phyloP scores from a whole-genome alignment of 2,113 vertebrate genomes.

The Sarotherodon lohbergeri region DNA sequence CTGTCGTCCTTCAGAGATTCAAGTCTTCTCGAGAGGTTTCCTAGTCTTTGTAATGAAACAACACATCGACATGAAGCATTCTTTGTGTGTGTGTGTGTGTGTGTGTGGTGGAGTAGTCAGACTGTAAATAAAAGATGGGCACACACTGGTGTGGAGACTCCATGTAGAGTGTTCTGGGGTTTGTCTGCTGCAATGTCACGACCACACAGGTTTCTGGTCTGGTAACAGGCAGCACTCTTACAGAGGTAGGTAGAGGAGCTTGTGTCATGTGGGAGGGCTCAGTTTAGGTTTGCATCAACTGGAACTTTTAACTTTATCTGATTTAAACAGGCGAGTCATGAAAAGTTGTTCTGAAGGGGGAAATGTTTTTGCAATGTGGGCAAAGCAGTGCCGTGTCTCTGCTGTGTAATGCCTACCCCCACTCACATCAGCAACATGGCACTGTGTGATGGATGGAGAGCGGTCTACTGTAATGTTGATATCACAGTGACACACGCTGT shows the following conservation, averaged over 20 bases:
- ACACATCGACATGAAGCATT: background rate
- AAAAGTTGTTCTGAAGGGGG: background rate
- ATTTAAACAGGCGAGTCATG: background rate
- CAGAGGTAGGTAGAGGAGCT: background rate
- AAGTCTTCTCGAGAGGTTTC: background rate
- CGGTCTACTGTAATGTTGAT: background rate
- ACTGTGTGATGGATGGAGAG: background rate
- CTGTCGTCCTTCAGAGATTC: background rate
- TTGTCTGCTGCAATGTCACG: background rate
- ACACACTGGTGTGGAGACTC: background rate
- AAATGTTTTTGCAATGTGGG: background rate
- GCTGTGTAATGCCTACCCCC: background rate
- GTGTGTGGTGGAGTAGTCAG: fast-evolving
- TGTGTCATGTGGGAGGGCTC: background rate
- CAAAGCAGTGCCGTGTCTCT: background rate
- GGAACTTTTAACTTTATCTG: background rate
- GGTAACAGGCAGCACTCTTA: background rate
- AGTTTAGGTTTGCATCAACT: background rate
- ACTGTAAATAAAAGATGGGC: background rate
- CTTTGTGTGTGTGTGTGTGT: background rate
- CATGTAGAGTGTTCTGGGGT: background rate
- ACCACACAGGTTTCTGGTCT: background rate
- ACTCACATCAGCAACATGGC: background rate
- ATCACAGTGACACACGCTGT: background rate
- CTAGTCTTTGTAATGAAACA: background rate